Evolutionary conservation across 2,888 invertebrate species (phyloP).

Genomic region (Abrostola triplasia): DNA sequence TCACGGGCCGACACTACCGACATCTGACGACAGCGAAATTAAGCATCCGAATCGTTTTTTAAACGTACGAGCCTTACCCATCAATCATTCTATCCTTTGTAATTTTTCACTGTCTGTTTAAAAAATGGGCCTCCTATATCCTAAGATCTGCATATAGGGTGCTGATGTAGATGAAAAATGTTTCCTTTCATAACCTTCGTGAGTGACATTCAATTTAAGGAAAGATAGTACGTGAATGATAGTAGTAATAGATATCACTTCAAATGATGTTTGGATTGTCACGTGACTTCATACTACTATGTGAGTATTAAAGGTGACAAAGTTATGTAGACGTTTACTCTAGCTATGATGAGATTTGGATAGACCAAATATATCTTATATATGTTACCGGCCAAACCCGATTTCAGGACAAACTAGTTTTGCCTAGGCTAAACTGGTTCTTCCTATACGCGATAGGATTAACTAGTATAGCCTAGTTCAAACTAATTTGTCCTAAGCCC

Average conservation of each 20-base stretch:
- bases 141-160: slow-evolving; percentile 50
- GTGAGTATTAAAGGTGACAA: too few species aligned
- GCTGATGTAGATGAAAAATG: slow-evolving; percentile 17
- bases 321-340: too few species aligned
- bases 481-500: too few species aligned
- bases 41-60: slow-evolving; percentile 82
- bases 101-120: slow-evolving; percentile 82
- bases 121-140: slow-evolving; percentile 51
- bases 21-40: slow-evolving; percentile 83
- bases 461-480: too few species aligned
- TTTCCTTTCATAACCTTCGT: not conserved
- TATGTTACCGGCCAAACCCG: too few species aligned
- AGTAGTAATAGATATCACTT: not conserved
- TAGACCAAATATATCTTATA: too few species aligned
- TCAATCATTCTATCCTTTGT: slow-evolving; percentile 78
- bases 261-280: not conserved
- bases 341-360: too few species aligned
- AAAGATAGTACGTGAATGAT: not conserved
- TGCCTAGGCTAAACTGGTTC: too few species aligned
- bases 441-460: too few species aligned
- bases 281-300: too few species aligned
- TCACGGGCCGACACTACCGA: slow-evolving; percentile 69
- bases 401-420: too few species aligned
- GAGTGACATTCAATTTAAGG: slow-evolving; percentile 1
- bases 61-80: slow-evolving; percentile 71